Conservation (phyloP, 1,140 invertebrate species). For the Papilio polytes region DNA sequence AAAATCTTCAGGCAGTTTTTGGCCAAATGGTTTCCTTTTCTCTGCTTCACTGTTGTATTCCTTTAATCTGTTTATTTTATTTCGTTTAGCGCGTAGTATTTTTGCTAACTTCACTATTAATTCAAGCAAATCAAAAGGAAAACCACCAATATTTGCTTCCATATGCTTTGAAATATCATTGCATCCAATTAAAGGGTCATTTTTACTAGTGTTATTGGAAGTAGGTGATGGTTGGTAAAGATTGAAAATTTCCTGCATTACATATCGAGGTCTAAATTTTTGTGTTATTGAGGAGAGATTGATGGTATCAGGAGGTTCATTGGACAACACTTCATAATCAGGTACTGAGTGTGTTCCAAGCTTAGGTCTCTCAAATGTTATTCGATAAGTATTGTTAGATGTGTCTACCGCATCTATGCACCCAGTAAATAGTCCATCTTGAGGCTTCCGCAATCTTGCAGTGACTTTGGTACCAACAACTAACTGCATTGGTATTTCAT, state of each 20-base stretch:
- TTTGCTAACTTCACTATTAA: slow-evolving; percentile 94
- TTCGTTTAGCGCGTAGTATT: slow-evolving; percentile 92
- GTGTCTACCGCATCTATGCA: slow-evolving; percentile 99
- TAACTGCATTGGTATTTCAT: slow-evolving; percentile 97
- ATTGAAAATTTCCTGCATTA: slow-evolving; percentile 80
- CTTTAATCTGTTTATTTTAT: slow-evolving; percentile 91
- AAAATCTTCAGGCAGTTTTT: slow-evolving; percentile 92
- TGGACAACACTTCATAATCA: slow-evolving; percentile 98
- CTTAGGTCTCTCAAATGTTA: slow-evolving; percentile 97
- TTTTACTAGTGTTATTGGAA: slow-evolving; percentile 70
- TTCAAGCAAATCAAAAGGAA: slow-evolving; percentile 93
- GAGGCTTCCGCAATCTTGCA: slow-evolving; percentile 94
- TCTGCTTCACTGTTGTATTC: slow-evolving; percentile 97
- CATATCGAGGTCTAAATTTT: slow-evolving; percentile 89
- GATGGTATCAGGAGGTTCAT: slow-evolving; percentile 96
- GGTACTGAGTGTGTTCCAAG: slow-evolving; percentile 98
- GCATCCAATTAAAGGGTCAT: slow-evolving; percentile 84
- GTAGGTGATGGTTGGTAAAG: slow-evolving; percentile 62
- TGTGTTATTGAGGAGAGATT: slow-evolving; percentile 93
- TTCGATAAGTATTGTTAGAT: slow-evolving; percentile 98
- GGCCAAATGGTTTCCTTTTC: slow-evolving; percentile 91
- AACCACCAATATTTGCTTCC: slow-evolving; percentile 89
- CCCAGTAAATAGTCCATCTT: slow-evolving; percentile 98
- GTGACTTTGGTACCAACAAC: slow-evolving; percentile 99
- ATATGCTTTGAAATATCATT: slow-evolving; percentile 69